Conservation (phyloP, 1,140 invertebrate genomes). For the Orchestia grillus region DNA sequence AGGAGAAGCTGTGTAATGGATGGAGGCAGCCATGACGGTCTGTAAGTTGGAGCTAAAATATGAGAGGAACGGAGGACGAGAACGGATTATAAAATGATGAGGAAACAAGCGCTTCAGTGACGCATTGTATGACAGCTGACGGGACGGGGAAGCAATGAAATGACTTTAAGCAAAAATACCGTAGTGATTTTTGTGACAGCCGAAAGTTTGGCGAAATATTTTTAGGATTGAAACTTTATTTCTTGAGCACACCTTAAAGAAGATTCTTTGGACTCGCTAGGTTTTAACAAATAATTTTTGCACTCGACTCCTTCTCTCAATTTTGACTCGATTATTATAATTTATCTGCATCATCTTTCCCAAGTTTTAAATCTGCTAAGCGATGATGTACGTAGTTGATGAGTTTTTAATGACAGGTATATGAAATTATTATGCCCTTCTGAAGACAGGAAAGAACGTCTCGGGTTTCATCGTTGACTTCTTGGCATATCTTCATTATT, state of each 20-base stretch:
- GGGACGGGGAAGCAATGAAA: neutral
- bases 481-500: neutral
- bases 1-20: slow-evolving; percentile 38
- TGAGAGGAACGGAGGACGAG: slow-evolving; percentile 43
- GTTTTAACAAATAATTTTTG: neutral
- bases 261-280: neutral
- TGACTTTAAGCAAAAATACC: neutral
- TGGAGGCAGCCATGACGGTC: slow-evolving; percentile 55
- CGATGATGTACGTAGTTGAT: neutral
- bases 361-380: neutral
- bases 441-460: neutral
- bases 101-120: slow-evolving; percentile 49
- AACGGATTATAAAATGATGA: slow-evolving; percentile 57
- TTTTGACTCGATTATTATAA: neutral
- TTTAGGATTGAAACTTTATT: neutral
- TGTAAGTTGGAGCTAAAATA: slow-evolving; percentile 53
- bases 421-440: slow-evolving; percentile 2
- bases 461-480: neutral
- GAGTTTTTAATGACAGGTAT: slow-evolving; percentile 25
- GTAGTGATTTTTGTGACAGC: neutral
- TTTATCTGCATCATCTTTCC: neutral
- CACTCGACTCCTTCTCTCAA: neutral
- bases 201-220: neutral
- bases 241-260: neutral
- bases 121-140: slow-evolving; percentile 5